Percentiles rank a stretch among this genome's conserved stretches.
These are phyloP conservation scores for Poeciliopsis presidionis DNA, from an alignment of 2,797 vertebrate species.

Conservation along the genomic window DNA sequence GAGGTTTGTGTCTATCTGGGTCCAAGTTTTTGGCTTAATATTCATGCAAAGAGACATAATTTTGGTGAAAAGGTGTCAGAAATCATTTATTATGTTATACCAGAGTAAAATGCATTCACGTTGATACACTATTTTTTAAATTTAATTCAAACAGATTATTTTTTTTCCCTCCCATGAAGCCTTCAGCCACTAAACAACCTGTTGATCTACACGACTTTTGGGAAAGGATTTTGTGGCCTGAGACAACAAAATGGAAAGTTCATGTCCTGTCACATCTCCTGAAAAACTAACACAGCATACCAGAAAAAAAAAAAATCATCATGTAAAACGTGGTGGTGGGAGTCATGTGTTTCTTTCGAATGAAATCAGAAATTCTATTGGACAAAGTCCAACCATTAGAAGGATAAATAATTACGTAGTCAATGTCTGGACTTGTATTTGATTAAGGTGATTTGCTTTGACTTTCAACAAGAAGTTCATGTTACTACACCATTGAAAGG, in stretches of 20 bases:
- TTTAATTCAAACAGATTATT: neutral
- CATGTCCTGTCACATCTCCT: neutral
- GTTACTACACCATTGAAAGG: neutral
- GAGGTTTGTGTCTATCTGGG: conserved; percentile 20
- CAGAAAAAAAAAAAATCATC: neutral
- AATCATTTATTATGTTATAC: neutral
- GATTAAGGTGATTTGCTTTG: neutral
- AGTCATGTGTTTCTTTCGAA: neutral
- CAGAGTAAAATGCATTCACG: neutral
- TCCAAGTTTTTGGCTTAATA: neutral
- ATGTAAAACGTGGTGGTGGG: neutral
- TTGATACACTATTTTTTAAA: neutral
- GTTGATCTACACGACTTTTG: neutral
- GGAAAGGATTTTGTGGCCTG: neutral
- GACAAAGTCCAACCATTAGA: neutral
- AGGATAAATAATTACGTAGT: neutral
- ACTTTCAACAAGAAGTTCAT: neutral
- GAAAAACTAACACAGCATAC: neutral
- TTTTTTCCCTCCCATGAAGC: neutral
- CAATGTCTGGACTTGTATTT: neutral
- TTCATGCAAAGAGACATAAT: neutral
- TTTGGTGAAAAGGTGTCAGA: neutral
- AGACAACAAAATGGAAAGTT: neutral
- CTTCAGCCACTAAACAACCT: neutral
- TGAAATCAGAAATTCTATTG: neutral